Evolutionary conservation across 2,888 invertebrate genomes (phyloP).

Genomic region (Actias luna): DNA sequence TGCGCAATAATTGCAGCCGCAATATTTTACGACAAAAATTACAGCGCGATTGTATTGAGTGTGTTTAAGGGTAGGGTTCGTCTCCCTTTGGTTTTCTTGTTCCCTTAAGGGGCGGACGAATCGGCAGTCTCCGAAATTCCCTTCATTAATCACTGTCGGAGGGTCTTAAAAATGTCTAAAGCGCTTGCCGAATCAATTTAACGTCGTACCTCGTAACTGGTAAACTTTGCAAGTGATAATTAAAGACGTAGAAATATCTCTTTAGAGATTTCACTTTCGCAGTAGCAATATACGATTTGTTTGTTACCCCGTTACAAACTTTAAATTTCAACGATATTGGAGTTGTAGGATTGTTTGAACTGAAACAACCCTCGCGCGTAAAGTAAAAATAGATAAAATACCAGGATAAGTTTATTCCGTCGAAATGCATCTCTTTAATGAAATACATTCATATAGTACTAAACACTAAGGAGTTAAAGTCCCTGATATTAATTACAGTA

Average conservation of each 20-base stretch:
- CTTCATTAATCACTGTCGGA: conserved; percentile 79
- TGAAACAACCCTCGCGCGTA: conserved; percentile 8
- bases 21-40: conserved; percentile 67
- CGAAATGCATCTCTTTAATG: neutral
- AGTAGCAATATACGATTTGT: conserved; percentile 42
- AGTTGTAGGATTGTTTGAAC: conserved; percentile 14
- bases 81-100: conserved; percentile 63
- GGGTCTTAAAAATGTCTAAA: conserved; percentile 71
- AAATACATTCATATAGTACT: neutral
- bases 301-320: conserved; percentile 29
- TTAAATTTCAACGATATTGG: conserved; percentile 8
- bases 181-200: conserved; percentile 76
- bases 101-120: conserved; percentile 49
- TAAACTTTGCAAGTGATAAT: conserved; percentile 69
- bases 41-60: conserved; percentile 51
- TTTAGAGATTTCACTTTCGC: conserved; percentile 49
- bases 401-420: neutral
- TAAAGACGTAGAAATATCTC: conserved; percentile 68
- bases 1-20: conserved; percentile 56
- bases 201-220: conserved; percentile 48
- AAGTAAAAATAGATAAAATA: conserved; percentile 3
- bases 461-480: neutral
- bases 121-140: conserved; percentile 67
- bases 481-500: neutral
- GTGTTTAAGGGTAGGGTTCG: conserved; percentile 44